Conservation (phyloP, 2,113 vertebrate genomes). For the Narcine bancroftii region DNA sequence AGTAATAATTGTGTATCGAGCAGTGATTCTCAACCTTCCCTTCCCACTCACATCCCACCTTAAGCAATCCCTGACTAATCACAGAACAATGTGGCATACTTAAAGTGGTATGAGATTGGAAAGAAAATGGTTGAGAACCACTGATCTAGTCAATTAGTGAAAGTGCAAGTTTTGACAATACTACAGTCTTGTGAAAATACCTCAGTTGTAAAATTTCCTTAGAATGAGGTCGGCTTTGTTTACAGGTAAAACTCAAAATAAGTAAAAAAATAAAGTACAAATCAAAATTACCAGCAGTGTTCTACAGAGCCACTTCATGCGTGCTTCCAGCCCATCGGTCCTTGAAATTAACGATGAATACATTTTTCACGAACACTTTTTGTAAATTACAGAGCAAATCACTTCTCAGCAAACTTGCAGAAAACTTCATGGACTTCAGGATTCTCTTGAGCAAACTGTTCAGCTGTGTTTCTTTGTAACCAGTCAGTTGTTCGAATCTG, state of each 20-base stretch:
- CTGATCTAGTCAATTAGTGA: neutral
- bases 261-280: neutral
- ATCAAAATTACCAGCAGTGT: neutral
- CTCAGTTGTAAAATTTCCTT: neutral
- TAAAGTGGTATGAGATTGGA: too few species aligned
- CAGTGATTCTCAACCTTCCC: too few species aligned
- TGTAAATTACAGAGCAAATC: neutral
- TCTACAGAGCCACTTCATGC: conserved; percentile 4
- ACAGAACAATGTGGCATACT: too few species aligned
- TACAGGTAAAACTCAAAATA: neutral
- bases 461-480: conserved; percentile 68
- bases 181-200: neutral
- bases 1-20: too few species aligned
- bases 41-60: too few species aligned
- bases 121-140: too few species aligned
- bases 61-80: too few species aligned
- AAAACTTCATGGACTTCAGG: conserved; percentile 72
- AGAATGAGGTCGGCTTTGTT: neutral
- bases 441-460: conserved; percentile 67
- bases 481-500: conserved; percentile 70
- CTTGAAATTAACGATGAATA: too few species aligned
- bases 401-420: conserved; percentile 67
- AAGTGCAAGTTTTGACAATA: neutral
- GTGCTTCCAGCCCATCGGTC: neutral
- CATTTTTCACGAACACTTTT: neutral